Base-by-base conservation (phyloP, 2,888 invertebrate genomes). In the Nomada flava region DNA sequence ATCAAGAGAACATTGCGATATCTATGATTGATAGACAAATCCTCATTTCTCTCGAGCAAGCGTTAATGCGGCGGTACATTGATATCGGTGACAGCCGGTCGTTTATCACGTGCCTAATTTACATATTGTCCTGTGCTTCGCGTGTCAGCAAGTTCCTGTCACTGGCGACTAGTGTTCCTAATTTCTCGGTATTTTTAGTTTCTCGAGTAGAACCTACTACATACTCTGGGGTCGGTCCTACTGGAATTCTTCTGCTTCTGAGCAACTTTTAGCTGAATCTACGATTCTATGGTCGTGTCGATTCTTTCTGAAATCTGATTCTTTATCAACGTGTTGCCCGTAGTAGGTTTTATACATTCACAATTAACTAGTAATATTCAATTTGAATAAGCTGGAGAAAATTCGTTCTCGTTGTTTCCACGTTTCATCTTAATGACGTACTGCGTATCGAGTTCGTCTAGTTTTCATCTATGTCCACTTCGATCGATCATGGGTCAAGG, bases 401-500 rank as follows among this genome's bases (percentile, higher is more conserved):
- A 29, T 29, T 29, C 0, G 29, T 29, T 29, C 15, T 64, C 36
- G 44, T 55, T 29, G 26, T 23, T 42, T n/a, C 18, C n/a, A 20
- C n/a, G n/a, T 52, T 23, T 57, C 23, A 68, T 23, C 23, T 2
- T 42, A 55, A 55, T 42, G 42, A 55, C 42, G 11, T 57, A 68
- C 23, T 11, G 36, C n/a, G n/a, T 29, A 36, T 52, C 59, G 23
- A 42, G 18, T 36, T 18, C n/a, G n/a, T n/a, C n/a, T n/a, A n/a
- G n/a, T n/a, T n/a, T n/a, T n/a, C 63, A 63, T 63, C 44, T 44
- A 53, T n/a, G 52, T 13, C 13, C 15, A 15, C 0, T 20, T 0
- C 15, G 42, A 52, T 76, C 76, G 76, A 63, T 76, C 55, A 7
- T 15, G 50, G 50, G 71, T 76, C 71, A 71, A 76, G 71, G 71